Base-by-base conservation (phyloP, 2,888 invertebrate species). In the Poecilobothrus nobilitatus region DNA sequence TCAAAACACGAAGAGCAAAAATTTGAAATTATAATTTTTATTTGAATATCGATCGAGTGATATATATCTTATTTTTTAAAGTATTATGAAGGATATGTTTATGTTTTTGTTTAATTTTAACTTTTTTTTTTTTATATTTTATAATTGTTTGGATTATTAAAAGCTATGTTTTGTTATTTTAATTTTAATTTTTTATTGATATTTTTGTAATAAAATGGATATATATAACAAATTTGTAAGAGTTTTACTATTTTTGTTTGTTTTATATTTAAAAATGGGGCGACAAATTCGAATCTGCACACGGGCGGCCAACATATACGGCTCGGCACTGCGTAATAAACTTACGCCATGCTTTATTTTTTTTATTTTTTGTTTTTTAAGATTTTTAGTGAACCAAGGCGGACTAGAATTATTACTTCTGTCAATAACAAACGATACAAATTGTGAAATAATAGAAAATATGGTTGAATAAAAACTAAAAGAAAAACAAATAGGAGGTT, bases 181-280 rank as follows among this genome's bases (percentile, higher is more conserved):
- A 53, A 12, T 53, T 53, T 53, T 53, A 18, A 20, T 20, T 62
- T 62, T 62, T 20, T 20, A 20, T 62, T 62, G n/a, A 20, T 62
- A 62, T 7, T 62, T 62, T 62, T 62, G 4, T 62, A 62, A 62
- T 20, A 18, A 62, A 20, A 20, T 62, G 15, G 9, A 62, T 20
- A 18, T 20, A 62, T 20, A 62, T 62, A 62, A n/a, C n/a, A 62
- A 62, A 62, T n/a, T 62, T 62, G n/a, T 62, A 20, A 62, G n/a
- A 20, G 62, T 62, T 62, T 62, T 62, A 62, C n/a, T 20, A 62
- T 62, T 62, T 62, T 20, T 18, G n/a, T 18, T 62, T 20, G 62
- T 62, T 62, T 20, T 62, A 62, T 62, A 62, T 20, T 62, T 62
- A 18, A 20, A 62, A 62, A 62, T 18, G 62, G 62, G 62, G 62